A percentile compares a stretch with the other conserved stretches of the same genome.
These are phyloP conservation scores for Zaprionus taronus DNA, from an alignment of 1,140 invertebrate species.

Conservation along the genomic window DNA sequence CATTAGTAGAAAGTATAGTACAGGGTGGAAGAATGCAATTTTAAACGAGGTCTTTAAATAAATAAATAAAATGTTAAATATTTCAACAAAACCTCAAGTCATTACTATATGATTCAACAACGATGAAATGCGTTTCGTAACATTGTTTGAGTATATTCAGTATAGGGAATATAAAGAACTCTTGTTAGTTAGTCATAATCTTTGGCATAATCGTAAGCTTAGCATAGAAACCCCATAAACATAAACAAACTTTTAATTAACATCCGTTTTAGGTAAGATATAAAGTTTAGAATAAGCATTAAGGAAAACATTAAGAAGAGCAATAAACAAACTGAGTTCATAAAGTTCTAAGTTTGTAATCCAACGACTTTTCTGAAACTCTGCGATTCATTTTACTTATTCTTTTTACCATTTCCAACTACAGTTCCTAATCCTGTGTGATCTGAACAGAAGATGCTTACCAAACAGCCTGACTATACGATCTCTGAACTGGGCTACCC, in stretches of 20 bases:
- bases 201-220: not conserved
- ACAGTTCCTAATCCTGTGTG: constrained; percentile 53
- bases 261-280: not conserved
- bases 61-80: not conserved
- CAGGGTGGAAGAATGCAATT: not conserved
- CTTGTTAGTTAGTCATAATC: too few species aligned
- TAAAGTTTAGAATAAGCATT: not conserved
- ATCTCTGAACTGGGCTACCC: constrained; percentile 71
- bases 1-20: not conserved
- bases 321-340: not conserved
- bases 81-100: not conserved
- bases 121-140: too few species aligned
- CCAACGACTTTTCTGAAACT: not conserved
- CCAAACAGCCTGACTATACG: constrained; percentile 68
- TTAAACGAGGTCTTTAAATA: not conserved
- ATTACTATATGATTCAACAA: not conserved
- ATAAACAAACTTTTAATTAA: not conserved
- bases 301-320: constrained; percentile 4
- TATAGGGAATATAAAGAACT: too few species aligned
- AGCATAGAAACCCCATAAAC: not conserved
- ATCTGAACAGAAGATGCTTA: constrained; percentile 55
- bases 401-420: constrained; percentile 3
- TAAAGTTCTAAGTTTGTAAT: not conserved
- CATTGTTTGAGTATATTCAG: too few species aligned
- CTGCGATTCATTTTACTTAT: not conserved